Conservation (phyloP, 2,797 vertebrate genomes). For the Fratercula arctica region DNA sequence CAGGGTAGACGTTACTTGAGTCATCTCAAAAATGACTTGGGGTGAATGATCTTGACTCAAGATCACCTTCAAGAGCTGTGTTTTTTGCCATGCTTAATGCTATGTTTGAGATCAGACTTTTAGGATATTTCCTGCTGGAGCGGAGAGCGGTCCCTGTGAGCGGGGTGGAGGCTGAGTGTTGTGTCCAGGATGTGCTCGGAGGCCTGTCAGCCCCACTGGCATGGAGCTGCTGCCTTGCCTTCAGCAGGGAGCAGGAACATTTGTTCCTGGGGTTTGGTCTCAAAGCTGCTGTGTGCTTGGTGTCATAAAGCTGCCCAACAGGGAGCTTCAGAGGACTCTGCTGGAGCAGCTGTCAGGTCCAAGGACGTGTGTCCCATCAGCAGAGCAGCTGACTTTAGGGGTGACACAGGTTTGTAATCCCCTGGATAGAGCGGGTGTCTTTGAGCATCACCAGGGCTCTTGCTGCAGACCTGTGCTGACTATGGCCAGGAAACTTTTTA, state of each 20-base stretch:
- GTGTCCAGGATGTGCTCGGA: rapidly evolving
- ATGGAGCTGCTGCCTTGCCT: neutral
- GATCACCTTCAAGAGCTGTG: neutral
- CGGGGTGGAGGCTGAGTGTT: neutral
- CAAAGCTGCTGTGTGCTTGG: neutral
- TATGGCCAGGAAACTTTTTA: neutral
- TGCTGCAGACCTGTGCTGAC: neutral
- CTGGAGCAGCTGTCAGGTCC: neutral
- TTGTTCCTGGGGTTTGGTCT: neutral
- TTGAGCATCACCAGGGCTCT: neutral
- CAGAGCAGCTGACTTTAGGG: slow-evolving; percentile 40
- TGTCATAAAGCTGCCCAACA: neutral
- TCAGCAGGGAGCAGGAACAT: neutral
- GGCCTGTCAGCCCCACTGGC: neutral
- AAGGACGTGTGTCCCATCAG: neutral
- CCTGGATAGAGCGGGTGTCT: neutral
- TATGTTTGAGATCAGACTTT: neutral
- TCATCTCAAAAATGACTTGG: neutral
- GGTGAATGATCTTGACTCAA: neutral
- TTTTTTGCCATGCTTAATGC: neutral
- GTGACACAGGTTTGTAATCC: neutral
- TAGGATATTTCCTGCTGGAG: neutral
- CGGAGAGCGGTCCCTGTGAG: neutral
- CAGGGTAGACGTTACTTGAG: neutral
- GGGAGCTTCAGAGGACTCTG: neutral